Conservation (phyloP, 2,797 vertebrate genomes). For the Xenentodon cancila region DNA sequence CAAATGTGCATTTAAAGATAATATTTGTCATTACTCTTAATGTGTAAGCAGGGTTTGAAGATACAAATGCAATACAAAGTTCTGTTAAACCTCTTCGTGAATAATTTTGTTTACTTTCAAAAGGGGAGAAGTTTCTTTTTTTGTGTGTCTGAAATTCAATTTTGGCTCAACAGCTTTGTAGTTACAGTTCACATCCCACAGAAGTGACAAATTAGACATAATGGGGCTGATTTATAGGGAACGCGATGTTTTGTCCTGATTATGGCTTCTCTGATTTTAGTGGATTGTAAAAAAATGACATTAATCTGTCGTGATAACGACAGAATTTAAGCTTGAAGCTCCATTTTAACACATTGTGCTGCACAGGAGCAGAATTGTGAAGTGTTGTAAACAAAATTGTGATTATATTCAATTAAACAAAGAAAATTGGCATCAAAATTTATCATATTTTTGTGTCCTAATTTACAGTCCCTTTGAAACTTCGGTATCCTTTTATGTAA, state of each 20-base stretch:
- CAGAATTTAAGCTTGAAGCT: too few species aligned
- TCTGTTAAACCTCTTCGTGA: neutral
- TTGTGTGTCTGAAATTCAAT: neutral
- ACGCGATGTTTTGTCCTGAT: conserved; percentile 3
- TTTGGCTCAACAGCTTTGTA: neutral
- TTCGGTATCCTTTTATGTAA: too few species aligned
- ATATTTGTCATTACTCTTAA: neutral
- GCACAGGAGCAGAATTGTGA: too few species aligned
- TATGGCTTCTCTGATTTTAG: neutral
- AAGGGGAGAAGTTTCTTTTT: neutral
- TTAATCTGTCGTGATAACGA: neutral
- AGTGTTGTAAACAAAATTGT: too few species aligned
- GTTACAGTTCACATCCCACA: neutral
- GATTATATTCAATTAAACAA: too few species aligned
- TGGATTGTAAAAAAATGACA: neutral
- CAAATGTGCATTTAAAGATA: neutral
- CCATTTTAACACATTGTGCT: too few species aligned
- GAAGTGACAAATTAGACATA: neutral
- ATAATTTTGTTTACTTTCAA: neutral
- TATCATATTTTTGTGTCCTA: too few species aligned
- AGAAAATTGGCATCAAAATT: too few species aligned
- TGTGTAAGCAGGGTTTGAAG: neutral
- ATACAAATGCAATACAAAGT: neutral
- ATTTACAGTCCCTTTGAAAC: too few species aligned
- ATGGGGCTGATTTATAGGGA: neutral